Percentiles rank a stretch among this genome's conserved stretches.
These are phyloP conservation scores for Cryptus viduatorius DNA, from an alignment of 2,888 invertebrate genomes.

Conservation along the genomic window DNA sequence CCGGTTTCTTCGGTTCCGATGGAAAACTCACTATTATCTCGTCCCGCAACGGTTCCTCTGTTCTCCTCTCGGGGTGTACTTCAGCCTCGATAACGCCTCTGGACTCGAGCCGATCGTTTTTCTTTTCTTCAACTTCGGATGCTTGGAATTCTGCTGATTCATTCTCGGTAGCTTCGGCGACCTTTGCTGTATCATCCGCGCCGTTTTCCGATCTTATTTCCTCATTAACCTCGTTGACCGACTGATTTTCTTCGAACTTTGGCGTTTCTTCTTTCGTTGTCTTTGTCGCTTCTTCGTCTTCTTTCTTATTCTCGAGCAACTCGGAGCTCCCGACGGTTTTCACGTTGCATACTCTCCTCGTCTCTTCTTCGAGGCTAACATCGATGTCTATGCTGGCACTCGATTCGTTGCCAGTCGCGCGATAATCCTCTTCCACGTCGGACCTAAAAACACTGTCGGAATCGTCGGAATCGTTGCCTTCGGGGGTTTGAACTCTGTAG, in stretches of 20 bases:
- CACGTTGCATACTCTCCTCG: neutral
- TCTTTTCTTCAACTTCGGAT: neutral
- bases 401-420: slow-evolving; percentile 41
- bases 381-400: slow-evolving; percentile 52
- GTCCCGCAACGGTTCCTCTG: slow-evolving; percentile 48
- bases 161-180: neutral
- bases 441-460: slow-evolving; percentile 70
- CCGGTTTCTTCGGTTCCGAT: slow-evolving; percentile 52
- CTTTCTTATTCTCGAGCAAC: slow-evolving; percentile 7
- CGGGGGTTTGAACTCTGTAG: slow-evolving; percentile 70
- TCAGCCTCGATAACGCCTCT: slow-evolving; percentile 37
- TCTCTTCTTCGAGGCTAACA: slow-evolving; percentile 31
- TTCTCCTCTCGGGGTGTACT: slow-evolving; percentile 25
- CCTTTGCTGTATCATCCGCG: neutral
- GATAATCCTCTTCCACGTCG: slow-evolving; percentile 60
- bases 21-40: slow-evolving; percentile 38
- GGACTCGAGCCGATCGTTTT: slow-evolving; percentile 7
- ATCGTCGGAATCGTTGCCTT: slow-evolving; percentile 72
- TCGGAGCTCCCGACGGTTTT: neutral
- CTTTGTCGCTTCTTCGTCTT: neutral
- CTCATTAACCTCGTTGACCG: neutral
- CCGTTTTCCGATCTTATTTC: slow-evolving; percentile 12
- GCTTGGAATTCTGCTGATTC: neutral
- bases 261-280: neutral
- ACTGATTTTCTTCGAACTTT: neutral